Evolutionary conservation across 2,888 invertebrate species (phyloP), one percentile per base, ranked within the genome.

Genomic region (Diaperis boleti): DNA sequence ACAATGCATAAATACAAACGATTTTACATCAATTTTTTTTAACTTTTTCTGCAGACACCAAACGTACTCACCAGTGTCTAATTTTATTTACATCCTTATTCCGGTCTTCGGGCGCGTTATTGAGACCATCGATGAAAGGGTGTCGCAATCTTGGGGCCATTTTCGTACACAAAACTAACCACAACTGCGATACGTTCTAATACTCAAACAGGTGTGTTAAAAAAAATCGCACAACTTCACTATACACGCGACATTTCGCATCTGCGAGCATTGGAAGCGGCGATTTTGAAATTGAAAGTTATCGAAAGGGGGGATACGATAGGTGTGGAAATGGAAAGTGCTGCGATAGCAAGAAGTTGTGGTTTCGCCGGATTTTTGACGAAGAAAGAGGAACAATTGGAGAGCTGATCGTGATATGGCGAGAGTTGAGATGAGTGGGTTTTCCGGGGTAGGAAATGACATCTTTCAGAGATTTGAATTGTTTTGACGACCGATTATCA

Each of bases 21-120:
- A n/a, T n/a, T n/a, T n/a, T n/a, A n/a, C n/a, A n/a, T n/a, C n/a
- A n/a, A n/a, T 26, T 5, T 26, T 26, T 26, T 5, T n/a, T n/a
- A 6, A 2, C 8, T 26, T 26, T 26, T 26, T 26, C 1, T 5
- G 8, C 1, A 6, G 20, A 20, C 26, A 5, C 6, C 6, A 26
- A 26, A 26, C 26, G 3, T n/a, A 74, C 83, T 80, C 69, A 87
- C 88, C 88, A 88, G 66, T 83, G 84, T 71, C 83, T 82, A 33
- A 88, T 82, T 75, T 87, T 84, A 64, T 84, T 84, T 29, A 87
- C 75, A 55, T 87, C 88, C 18, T 87, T 86, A 3, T 85, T 85
- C 64, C 83, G 81, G 0, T 83, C 85, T 35, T 85, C 84, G 0
- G 87, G 86, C 29, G 80, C 65, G 10, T 84, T 80, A 67, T 85